phyloP scores from a whole-genome alignment of 2,797 vertebrate genomes.

The Sus cebifrons region DNA sequence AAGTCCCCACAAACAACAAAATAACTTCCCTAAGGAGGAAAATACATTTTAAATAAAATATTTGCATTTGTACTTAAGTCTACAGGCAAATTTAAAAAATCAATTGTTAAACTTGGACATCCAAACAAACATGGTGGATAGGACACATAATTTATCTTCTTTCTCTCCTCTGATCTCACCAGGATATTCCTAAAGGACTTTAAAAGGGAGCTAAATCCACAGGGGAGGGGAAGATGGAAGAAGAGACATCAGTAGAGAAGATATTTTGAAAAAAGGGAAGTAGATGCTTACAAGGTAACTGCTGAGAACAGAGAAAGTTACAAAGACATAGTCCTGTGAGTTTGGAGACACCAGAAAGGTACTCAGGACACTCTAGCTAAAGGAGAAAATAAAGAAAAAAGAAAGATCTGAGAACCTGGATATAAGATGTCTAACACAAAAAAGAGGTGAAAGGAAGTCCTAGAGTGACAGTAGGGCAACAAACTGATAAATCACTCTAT shows the following conservation, averaged over 20 bases:
- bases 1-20: neutral
- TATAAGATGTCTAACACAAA: neutral
- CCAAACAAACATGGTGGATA: neutral
- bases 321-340: neutral
- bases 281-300: neutral
- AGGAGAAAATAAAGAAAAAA: neutral
- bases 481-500: neutral
- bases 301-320: neutral
- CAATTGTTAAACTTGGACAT: slow-evolving; percentile 28
- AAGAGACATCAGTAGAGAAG: slow-evolving; percentile 1
- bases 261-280: neutral
- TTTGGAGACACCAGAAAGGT: neutral
- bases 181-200: neutral
- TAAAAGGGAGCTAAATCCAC: neutral
- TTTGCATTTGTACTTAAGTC: neutral
- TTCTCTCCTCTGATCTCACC: neutral
- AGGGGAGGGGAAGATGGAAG: neutral
- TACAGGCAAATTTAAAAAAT: slow-evolving; percentile 15
- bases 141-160: neutral
- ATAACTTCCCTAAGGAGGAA: neutral
- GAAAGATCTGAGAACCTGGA: neutral
- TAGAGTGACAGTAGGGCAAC: neutral
- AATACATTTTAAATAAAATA: slow-evolving; percentile 1
- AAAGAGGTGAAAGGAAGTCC: neutral
- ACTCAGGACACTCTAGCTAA: neutral